Evolutionary conservation across 2,888 invertebrate genomes (phyloP), one percentile per base, ranked within the genome.

Genomic region (Idaea straminata): DNA sequence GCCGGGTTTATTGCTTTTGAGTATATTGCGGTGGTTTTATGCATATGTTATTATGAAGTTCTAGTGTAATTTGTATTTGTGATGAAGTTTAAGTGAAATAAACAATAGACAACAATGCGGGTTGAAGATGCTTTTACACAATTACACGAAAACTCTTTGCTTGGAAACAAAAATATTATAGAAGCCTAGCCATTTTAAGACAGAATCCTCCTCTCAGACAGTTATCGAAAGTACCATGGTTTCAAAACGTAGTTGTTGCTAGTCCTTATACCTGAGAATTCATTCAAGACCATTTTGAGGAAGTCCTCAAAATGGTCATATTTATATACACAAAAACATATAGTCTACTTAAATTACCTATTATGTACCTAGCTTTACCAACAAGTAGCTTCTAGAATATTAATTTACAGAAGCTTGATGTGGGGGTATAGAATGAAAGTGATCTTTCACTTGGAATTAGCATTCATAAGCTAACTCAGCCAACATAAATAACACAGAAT

Each of bases 401-500:
- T 79, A 80, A 73, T 73, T 70, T 73, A 13, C 47, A 47, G 47
- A 47, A 47, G 47, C 47, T 47, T 85, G 85, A 87, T 84, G 83
- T 77, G 83, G 85, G 83, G 82, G 74, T 74, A 76, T 77, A 80
- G 85, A 87, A 88, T 89, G 85, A 83, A 85, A 86, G 81, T 87
- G 87, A 88, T 90, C 83, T 84, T 83, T 86, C 84, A 84, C 84
- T 71, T 70, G 83, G 69, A 87, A 89, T 91, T 90, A 88, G 83
- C 85, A 92, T 92, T 91, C 90, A 91, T 88, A 87, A 88, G 85
- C 85, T 79, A 81, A 76, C 87, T 80, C 84, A 77, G 82, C 79
- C 86, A 83, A 85, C 87, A 89, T 90, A 90, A 90, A 91, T 91
- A 89, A 91, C 85, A 85, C 83, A 77, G 81, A 80, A 85, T 85